A percentile compares a stretch with the other conserved stretches of the same genome.
phyloP scores from a whole-genome alignment of 2,888 invertebrate genomes.

The Zhuqinia jingwanae region DNA sequence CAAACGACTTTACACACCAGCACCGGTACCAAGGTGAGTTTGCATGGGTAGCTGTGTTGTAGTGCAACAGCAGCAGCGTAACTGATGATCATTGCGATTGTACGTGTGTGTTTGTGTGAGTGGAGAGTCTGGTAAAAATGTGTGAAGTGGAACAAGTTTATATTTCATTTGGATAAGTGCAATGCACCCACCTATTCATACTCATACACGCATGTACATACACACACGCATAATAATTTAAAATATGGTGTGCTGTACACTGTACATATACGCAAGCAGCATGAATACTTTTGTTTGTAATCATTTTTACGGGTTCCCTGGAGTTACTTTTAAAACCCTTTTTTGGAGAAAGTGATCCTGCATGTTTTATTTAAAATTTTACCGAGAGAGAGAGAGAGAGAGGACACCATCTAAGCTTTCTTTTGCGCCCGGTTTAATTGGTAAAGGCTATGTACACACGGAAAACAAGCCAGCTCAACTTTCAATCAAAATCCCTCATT shows the following conservation, averaged over 20 bases:
- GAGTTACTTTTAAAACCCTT: conserved; percentile 30
- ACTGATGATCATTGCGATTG: conserved; percentile 21
- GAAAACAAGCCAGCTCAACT: no score
- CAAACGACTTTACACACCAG: conserved; percentile 23
- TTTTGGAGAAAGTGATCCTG: conserved; percentile 7
- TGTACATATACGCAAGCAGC: not conserved
- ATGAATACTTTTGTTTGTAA: not conserved
- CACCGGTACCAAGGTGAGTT: not conserved
- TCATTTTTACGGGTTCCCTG: conserved; percentile 37
- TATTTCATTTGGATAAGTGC: not conserved
- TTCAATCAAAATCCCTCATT: no score
- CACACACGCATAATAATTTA: not conserved
- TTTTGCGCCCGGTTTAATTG: not conserved
- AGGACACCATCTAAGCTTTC: no score
- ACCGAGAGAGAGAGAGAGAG: not conserved
- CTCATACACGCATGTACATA: not conserved
- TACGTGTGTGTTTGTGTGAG: no score
- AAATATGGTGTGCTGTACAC: not conserved
- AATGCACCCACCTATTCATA: not conserved
- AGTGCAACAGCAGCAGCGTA: not conserved
- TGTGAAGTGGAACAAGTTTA: not conserved
- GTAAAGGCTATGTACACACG: not conserved
- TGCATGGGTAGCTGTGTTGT: not conserved
- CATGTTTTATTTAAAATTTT: not conserved
- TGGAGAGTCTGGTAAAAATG: not conserved